Conservation (phyloP, 1,140 invertebrate species). For the Dryas iulia region DNA sequence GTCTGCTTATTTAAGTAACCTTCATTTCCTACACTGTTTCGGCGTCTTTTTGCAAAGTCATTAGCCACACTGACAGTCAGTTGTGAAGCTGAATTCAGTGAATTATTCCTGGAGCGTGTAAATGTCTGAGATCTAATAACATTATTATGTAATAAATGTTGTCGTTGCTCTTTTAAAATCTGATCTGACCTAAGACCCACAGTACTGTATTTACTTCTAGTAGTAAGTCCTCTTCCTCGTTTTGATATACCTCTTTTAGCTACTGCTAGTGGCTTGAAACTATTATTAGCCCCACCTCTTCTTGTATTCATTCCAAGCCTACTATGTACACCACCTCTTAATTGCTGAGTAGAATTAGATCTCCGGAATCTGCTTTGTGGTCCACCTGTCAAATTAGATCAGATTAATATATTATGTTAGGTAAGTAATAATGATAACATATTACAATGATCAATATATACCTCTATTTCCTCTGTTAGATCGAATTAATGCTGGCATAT, state of each 20-base stretch:
- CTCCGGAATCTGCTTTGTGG: slow-evolving; percentile 46
- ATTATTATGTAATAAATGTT: slow-evolving; percentile 49
- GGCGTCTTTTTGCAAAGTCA: slow-evolving; percentile 63
- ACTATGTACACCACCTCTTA: slow-evolving; percentile 57
- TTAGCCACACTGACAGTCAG: slow-evolving; percentile 72
- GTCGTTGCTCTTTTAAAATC: slow-evolving; percentile 59
- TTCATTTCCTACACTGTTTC: slow-evolving; percentile 65
- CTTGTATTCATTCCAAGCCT: slow-evolving; percentile 59
- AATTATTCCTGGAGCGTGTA: slow-evolving; percentile 67
- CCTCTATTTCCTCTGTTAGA: slow-evolving; percentile 48
- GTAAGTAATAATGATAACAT: too few species aligned
- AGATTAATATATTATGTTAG: slow-evolving; percentile 19
- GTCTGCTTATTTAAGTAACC: slow-evolving; percentile 65
- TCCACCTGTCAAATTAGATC: slow-evolving; percentile 44
- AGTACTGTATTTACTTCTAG: slow-evolving; percentile 61
- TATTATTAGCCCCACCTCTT: slow-evolving; percentile 44
- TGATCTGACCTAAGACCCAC: slow-evolving; percentile 71
- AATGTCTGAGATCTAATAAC: slow-evolving; percentile 70
- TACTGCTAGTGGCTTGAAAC: slow-evolving; percentile 57
- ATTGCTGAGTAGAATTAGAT: slow-evolving; percentile 48
- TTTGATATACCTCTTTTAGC: slow-evolving; percentile 71
- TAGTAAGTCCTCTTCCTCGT: slow-evolving; percentile 58
- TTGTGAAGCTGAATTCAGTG: slow-evolving; percentile 62
- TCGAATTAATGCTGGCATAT: slow-evolving; percentile 54
- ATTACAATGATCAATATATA: neutral